Evolutionary conservation across 2,888 invertebrate genomes (phyloP).

Genomic region (Cerastis leucographa): DNA sequence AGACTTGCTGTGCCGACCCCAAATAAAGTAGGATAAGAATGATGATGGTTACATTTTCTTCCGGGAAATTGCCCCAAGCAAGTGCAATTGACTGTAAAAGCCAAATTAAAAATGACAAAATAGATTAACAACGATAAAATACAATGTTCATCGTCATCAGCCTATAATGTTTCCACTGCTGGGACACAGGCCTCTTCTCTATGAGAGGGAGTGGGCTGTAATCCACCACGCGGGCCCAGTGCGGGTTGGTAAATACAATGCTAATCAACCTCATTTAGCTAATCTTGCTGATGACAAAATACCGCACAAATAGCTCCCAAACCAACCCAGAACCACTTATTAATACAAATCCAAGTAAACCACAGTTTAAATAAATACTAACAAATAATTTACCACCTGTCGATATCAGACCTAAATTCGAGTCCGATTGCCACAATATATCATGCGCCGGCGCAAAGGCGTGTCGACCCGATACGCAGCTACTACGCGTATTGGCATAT

Average conservation of each 20-base stretch:
- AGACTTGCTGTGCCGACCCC: too few relatives aligned
- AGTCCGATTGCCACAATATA: slow-evolving; percentile 60
- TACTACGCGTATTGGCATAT: slow-evolving; percentile 79
- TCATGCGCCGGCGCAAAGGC: slow-evolving; percentile 69
- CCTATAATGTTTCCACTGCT: too few relatives aligned
- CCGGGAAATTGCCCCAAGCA: not conserved
- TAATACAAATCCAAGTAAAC: slow-evolving; percentile 34
- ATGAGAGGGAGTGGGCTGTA: too few relatives aligned
- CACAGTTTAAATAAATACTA: slow-evolving; percentile 25
- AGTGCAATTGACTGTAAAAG: not conserved
- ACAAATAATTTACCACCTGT: slow-evolving; percentile 73
- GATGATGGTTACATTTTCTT: too few relatives aligned
- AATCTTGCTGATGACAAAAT: not conserved
- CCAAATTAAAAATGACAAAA: not conserved
- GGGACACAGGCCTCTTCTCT: too few relatives aligned
- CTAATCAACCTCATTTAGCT: not conserved
- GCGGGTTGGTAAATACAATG: too few relatives aligned
- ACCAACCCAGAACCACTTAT: slow-evolving; percentile 18
- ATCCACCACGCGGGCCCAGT: too few relatives aligned
- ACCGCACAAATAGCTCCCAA: not conserved
- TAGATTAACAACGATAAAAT: too few relatives aligned
- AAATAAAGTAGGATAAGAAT: too few relatives aligned
- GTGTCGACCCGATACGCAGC: slow-evolving; percentile 77
- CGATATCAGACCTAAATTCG: slow-evolving; percentile 71
- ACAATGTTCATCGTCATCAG: too few relatives aligned